A percentile compares a stretch with the other conserved stretches of the same genome.
phyloP scores from a whole-genome alignment of 1,140 invertebrate species.

The Drosophila busckii region DNA sequence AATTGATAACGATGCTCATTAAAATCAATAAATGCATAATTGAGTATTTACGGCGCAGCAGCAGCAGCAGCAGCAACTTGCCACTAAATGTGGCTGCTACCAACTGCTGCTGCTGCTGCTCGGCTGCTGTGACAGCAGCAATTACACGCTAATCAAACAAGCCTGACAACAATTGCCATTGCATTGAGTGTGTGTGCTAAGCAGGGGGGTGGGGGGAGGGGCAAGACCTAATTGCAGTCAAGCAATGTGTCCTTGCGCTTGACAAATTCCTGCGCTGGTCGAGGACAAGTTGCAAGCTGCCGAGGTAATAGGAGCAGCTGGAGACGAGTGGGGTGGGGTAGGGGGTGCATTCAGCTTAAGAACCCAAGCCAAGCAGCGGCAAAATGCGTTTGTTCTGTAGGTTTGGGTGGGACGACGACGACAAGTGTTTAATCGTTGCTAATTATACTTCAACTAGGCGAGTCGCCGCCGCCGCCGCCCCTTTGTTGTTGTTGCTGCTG shows the following conservation, averaged over 20 bases:
- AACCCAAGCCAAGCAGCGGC: conserved; percentile 10
- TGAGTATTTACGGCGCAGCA: conserved; percentile 46
- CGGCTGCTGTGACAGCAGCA: conserved; percentile 25
- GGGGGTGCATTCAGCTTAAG: no score
- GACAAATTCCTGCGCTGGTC: conserved; percentile 53
- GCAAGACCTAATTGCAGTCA: conserved; percentile 57
- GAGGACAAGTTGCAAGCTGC: conserved; percentile 14
- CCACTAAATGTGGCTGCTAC: conserved; percentile 1
- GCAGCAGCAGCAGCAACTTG: neutral
- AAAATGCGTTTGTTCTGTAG: conserved; percentile 64
- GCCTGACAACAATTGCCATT: conserved; percentile 75
- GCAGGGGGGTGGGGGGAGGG: neutral
- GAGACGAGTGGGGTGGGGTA: no score
- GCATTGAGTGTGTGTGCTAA: conserved; percentile 6
- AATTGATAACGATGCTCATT: conserved; percentile 72
- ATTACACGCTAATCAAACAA: conserved; percentile 73
- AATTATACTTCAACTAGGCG: conserved; percentile 57
- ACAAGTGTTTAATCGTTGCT: conserved; percentile 76
- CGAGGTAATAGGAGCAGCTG: neutral
- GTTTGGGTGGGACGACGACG: conserved; percentile 61
- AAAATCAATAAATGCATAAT: conserved; percentile 71
- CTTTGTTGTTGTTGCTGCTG: conserved; percentile 2
- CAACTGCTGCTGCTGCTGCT: neutral
- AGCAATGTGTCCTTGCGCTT: conserved; percentile 74
- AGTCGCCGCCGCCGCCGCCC: neutral